Evolutionary conservation across 2,888 invertebrate genomes (phyloP).

Genomic region (Cataglyphis cursor): DNA sequence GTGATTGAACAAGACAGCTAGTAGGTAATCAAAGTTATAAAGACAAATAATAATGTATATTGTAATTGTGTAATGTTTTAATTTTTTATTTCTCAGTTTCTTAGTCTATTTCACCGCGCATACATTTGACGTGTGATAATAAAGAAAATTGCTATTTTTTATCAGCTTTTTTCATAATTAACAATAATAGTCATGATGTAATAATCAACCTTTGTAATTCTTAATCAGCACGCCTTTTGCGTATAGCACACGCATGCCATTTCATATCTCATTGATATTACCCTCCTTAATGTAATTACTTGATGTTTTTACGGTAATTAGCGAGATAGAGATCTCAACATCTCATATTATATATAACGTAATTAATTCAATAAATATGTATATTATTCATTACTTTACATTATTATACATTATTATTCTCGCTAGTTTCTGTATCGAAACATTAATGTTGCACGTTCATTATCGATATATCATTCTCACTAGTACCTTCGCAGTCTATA

Average conservation of each 20-base stretch:
- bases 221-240: constrained; percentile 26
- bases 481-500: constrained; percentile 79
- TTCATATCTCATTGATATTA: constrained; percentile 36
- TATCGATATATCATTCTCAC: constrained; percentile 65
- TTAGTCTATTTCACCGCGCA: not conserved
- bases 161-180: not conserved
- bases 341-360: not conserved
- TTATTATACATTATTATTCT: not conserved
- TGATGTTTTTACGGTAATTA: constrained; percentile 37
- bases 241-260: constrained; percentile 46
- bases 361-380: not conserved
- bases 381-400: too few species aligned
- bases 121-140: not conserved
- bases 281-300: constrained; percentile 13
- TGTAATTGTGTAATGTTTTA: not conserved
- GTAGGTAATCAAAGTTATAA: too few species aligned
- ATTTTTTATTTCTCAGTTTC: not conserved
- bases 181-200: not conserved
- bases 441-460: constrained; percentile 66
- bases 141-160: not conserved
- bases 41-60: not conserved
- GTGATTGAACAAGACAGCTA: too few species aligned
- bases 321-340: not conserved
- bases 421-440: constrained; percentile 14
- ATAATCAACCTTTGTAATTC: constrained; percentile 1